phyloP scores from a whole-genome alignment of 2,888 invertebrate genomes.

The Cheilosia grossa region DNA sequence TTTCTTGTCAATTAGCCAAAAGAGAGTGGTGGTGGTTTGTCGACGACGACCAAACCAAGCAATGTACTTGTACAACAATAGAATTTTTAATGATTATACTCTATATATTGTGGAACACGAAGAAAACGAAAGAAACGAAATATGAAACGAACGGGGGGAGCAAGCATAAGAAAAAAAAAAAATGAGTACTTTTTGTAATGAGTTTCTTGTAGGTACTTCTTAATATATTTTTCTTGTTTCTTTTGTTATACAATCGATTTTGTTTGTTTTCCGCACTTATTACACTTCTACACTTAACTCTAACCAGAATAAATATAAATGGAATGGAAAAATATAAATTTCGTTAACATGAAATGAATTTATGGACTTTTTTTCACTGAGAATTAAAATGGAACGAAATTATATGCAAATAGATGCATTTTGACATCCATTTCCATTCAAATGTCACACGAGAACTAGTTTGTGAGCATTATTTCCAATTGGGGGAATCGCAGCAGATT shows the following conservation, averaged over 20 bases:
- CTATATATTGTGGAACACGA: constrained; percentile 69
- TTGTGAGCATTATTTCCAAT: constrained; percentile 63
- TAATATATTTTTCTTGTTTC: constrained; percentile 36
- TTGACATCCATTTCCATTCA: constrained; percentile 73
- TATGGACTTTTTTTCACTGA: constrained; percentile 36
- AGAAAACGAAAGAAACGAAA: constrained; percentile 71
- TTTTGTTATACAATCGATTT: constrained; percentile 70
- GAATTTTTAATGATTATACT: constrained; percentile 75
- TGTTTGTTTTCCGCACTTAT: constrained; percentile 50
- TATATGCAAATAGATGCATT: constrained; percentile 74
- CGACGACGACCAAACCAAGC: constrained; percentile 50
- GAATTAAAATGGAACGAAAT: constrained; percentile 64
- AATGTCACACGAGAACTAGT: constrained; percentile 71
- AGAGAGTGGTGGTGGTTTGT: constrained; percentile 64
- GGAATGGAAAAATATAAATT: constrained; percentile 47
- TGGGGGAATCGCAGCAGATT: constrained; percentile 53
- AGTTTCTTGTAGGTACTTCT: constrained; percentile 62
- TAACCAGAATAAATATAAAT: constrained; percentile 46
- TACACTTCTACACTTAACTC: constrained; percentile 48
- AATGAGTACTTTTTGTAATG: constrained; percentile 47
- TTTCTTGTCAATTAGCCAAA: constrained; percentile 71
- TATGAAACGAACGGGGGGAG: constrained; percentile 63
- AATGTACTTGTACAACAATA: constrained; percentile 74
- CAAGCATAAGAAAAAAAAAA: constrained; percentile 32
- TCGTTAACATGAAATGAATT: constrained; percentile 36